A percentile compares a stretch with the other conserved stretches of the same genome.
Conservation (phyloP, 2,113 vertebrate species). For the Xiphophorus maculatus region DNA sequence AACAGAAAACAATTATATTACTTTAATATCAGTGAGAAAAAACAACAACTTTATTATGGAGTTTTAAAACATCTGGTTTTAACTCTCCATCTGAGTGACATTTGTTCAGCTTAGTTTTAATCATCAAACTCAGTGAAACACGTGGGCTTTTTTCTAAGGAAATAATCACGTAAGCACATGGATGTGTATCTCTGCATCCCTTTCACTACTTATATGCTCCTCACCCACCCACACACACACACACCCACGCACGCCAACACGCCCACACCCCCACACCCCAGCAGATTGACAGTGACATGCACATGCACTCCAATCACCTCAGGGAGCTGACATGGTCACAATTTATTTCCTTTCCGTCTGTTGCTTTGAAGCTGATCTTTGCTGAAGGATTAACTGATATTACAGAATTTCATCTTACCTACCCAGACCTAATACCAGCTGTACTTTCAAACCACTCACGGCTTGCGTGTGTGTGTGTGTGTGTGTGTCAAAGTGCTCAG, state of each 20-base stretch:
- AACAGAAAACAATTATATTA: background rate
- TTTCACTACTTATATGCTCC: background rate
- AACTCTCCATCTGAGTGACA: background rate
- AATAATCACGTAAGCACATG: background rate
- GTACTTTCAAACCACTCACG: constrained; percentile 51
- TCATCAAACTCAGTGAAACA: background rate
- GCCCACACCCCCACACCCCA: background rate
- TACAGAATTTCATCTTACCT: constrained; percentile 66
- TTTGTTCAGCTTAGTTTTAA: background rate
- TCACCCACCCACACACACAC: constrained; percentile 5
- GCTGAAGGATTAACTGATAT: constrained; percentile 67
- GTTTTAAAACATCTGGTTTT: background rate
- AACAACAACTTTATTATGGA: too few species aligned
- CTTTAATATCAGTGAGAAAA: background rate
- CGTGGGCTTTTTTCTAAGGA: background rate
- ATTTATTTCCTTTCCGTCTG: constrained; percentile 51
- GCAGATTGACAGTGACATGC: constrained; percentile 7
- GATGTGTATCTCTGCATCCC: background rate
- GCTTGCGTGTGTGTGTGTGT: constrained; percentile 5
- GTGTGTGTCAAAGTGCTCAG: constrained; percentile 6
- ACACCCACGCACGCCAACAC: background rate
- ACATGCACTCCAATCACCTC: constrained; percentile 44
- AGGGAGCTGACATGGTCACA: constrained; percentile 53
- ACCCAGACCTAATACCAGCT: constrained; percentile 51
- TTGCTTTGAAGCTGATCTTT: constrained; percentile 62